Conservation (phyloP, 2,888 invertebrate genomes). For the Chymomyza fuscimana region DNA sequence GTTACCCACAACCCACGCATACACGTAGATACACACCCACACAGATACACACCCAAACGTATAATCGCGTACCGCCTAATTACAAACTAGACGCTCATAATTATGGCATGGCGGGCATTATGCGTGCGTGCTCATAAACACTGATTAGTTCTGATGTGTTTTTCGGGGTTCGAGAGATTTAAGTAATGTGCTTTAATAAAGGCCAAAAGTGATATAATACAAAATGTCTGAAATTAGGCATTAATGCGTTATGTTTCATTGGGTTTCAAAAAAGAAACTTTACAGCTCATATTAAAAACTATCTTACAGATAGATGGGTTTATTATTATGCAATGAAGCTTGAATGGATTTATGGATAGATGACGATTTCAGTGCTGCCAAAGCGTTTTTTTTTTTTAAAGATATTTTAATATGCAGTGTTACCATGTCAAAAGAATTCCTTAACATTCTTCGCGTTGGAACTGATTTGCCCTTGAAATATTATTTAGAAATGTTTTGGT, state of each 20-base stretch:
- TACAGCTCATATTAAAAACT: too few relatives aligned
- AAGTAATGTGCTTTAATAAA: neutral
- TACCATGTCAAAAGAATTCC: too few relatives aligned
- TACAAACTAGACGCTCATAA: neutral
- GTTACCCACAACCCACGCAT: neutral
- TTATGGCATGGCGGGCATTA: neutral
- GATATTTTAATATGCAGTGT: too few relatives aligned
- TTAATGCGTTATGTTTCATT: neutral
- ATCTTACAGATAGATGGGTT: too few relatives aligned
- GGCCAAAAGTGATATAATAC: neutral
- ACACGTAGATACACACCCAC: neutral
- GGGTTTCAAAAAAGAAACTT: neutral
- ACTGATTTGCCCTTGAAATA: too few relatives aligned
- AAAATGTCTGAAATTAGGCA: neutral
- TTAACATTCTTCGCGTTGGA: too few relatives aligned
- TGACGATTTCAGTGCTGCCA: too few relatives aligned
- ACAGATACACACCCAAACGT: neutral
- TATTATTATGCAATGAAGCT: too few relatives aligned
- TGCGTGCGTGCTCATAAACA: constrained; percentile 1
- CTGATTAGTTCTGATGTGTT: neutral
- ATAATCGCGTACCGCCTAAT: neutral
- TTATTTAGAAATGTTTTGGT: too few relatives aligned
- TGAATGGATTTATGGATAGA: too few relatives aligned
- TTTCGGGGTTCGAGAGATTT: neutral
- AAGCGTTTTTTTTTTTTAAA: too few relatives aligned